These are phyloP conservation scores for Varecia variegata DNA, from an alignment of 2,797 vertebrate genomes.

Conservation along the genomic window DNA sequence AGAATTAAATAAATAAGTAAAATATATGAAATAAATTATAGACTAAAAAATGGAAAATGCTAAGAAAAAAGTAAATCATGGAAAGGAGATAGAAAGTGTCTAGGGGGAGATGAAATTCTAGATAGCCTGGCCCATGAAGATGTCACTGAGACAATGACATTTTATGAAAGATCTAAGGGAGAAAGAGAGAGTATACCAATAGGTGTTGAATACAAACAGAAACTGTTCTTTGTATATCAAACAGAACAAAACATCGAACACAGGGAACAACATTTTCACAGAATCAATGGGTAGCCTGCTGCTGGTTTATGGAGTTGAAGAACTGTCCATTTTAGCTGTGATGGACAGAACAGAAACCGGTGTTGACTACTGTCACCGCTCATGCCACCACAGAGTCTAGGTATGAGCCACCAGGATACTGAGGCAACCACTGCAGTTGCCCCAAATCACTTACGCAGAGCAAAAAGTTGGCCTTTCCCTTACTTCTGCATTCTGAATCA, in stretches of 20 bases:
- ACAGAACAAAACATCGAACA: neutral
- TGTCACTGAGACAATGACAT: neutral
- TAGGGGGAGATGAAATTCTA: neutral
- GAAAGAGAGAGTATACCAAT: neutral
- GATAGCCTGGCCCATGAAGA: neutral
- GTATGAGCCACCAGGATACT: neutral
- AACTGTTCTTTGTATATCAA: neutral
- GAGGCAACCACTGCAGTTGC: neutral
- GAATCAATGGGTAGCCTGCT: neutral
- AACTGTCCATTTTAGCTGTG: neutral
- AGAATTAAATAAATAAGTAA: neutral
- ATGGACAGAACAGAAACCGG: neutral
- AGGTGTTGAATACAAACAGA: neutral
- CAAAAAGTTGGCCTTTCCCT: neutral
- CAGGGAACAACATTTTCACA: neutral
- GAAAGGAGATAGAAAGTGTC: neutral
- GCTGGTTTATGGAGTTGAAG: neutral
- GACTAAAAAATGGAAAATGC: neutral
- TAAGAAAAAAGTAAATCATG: neutral
- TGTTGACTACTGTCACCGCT: neutral
- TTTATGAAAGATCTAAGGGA: neutral
- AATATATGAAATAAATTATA: neutral
- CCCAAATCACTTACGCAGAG: neutral
- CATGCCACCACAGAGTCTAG: no score
- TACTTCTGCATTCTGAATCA: neutral